Percentiles rank a stretch among this genome's conserved stretches.
Conservation (phyloP, 2,113 vertebrate species). For the Malurus melanocephalus region DNA sequence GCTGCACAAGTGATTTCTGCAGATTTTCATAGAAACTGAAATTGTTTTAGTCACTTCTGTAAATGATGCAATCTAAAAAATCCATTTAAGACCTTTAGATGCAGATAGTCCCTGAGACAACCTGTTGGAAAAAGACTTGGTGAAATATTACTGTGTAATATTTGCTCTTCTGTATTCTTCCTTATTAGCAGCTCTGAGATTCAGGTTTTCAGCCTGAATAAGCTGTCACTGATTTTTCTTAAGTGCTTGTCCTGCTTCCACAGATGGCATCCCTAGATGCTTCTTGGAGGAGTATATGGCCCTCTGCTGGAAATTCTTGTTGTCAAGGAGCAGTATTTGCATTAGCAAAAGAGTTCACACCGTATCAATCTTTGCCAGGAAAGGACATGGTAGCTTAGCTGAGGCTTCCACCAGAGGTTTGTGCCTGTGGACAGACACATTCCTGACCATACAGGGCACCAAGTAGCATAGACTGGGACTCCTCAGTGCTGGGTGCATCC, state of each 20-base stretch:
- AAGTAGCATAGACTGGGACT: accelerated
- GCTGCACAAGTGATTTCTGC: neutral
- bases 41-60: neutral
- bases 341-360: neutral
- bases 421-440: neutral
- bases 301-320: neutral
- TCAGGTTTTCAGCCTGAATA: neutral
- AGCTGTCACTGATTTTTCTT: neutral
- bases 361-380: neutral
- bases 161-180: neutral
- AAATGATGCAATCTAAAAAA: neutral
- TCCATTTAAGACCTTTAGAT: neutral
- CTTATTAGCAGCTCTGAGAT: neutral
- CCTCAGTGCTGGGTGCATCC: accelerated
- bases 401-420: neutral
- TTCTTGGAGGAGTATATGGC: neutral
- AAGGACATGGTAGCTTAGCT: neutral
- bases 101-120: neutral
- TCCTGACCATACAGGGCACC: neutral
- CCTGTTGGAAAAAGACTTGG: neutral
- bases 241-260: neutral
- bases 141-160: neutral
- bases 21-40: neutral
- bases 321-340: neutral
- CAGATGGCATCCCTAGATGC: neutral